A percentile compares a stretch with the other conserved stretches of the same genome.
Conservation (phyloP, 2,797 vertebrate species). For the Rousettus madagascariensis region DNA sequence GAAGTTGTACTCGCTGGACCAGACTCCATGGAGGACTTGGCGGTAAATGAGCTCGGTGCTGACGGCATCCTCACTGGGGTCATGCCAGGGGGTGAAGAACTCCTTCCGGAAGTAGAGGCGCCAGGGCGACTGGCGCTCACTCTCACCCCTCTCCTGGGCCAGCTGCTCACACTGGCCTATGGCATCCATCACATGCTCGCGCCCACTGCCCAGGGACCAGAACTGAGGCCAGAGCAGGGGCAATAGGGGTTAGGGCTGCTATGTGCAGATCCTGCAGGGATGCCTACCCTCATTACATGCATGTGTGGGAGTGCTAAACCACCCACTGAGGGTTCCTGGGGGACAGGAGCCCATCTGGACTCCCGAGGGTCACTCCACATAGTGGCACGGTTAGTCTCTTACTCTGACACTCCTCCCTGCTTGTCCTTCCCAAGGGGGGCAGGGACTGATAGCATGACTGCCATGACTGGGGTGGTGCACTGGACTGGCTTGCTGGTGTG, state of each 20-base stretch:
- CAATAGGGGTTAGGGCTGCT: neutral
- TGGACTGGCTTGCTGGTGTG: neutral
- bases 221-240: slow-evolving; percentile 83
- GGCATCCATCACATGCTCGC: slow-evolving; percentile 94
- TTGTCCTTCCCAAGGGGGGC: too few species aligned
- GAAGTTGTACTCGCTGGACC: slow-evolving; percentile 92
- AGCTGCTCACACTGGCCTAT: slow-evolving; percentile 97
- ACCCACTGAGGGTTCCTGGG: neutral
- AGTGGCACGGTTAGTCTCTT: accelerated
- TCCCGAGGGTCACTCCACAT: neutral
- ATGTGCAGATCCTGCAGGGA: accelerated
- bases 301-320: neutral
- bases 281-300: accelerated
- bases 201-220: slow-evolving; percentile 93
- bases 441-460: accelerated
- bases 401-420: neutral
- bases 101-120: slow-evolving; percentile 96
- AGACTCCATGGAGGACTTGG: slow-evolving; percentile 92
- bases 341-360: neutral
- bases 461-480: accelerated
- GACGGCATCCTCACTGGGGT: slow-evolving; percentile 88
- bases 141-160: slow-evolving; percentile 88
- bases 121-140: slow-evolving; percentile 94
- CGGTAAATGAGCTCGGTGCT: slow-evolving; percentile 96
- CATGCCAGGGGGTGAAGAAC: slow-evolving; percentile 97